Percentiles rank a stretch among this genome's conserved stretches.
These are phyloP conservation scores for Lates japonicus DNA, from an alignment of 2,797 vertebrate genomes.

Conservation along the genomic window DNA sequence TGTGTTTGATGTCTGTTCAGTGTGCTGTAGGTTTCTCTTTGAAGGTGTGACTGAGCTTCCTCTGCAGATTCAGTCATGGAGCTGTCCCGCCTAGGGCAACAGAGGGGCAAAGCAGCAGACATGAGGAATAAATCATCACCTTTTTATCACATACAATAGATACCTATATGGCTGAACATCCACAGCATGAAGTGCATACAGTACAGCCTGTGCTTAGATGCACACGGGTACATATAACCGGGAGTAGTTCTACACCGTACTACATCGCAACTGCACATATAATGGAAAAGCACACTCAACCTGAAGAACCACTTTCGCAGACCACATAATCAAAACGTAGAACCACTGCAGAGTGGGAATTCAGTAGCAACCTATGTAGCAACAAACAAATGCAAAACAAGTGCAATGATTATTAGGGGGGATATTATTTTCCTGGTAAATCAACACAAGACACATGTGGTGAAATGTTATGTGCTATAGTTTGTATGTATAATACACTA, in stretches of 20 bases:
- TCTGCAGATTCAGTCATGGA: conserved; percentile 53
- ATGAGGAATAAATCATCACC: conserved; percentile 26
- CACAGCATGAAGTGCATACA: background rate
- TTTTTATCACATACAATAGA: conserved; percentile 32
- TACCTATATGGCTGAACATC: conserved; percentile 16
- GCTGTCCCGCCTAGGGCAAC: conserved; percentile 54
- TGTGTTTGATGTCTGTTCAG: conserved; percentile 63
- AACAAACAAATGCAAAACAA: background rate
- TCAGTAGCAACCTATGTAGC: too few species aligned
- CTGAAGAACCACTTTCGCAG: background rate
- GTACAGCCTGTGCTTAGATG: background rate
- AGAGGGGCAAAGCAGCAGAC: conserved; percentile 20
- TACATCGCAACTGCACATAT: background rate
- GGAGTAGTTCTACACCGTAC: background rate
- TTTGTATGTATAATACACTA: conserved; percentile 5
- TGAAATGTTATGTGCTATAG: too few species aligned
- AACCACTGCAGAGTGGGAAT: background rate
- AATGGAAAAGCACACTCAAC: background rate
- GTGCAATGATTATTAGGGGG: conserved; percentile 27
- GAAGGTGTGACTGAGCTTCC: conserved; percentile 64
- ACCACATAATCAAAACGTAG: background rate
- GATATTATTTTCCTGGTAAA: conserved; percentile 32
- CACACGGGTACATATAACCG: background rate
- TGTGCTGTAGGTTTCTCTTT: conserved; percentile 68
- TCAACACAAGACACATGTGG: conserved; percentile 16